Evolutionary conservation across 2,888 invertebrate species (phyloP), one percentile per base, ranked within the genome.

Genomic region (Eurois occulta): DNA sequence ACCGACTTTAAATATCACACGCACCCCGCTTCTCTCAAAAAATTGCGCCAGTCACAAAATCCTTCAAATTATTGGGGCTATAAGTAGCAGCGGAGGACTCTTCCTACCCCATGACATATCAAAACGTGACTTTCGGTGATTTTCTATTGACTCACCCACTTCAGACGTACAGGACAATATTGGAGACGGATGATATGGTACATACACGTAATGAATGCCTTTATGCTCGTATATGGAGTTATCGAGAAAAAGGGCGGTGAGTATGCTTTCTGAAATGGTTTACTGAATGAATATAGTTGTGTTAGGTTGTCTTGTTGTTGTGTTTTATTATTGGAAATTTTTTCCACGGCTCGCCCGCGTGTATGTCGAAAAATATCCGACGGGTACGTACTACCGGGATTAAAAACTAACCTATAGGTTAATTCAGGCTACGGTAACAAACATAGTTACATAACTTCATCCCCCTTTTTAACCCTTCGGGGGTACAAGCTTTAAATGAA

Each of bases 41-140:
- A 7, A 8, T 86, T 83, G 35, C 10, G n/a, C 86, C 87, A 76
- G 6, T 13, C 16, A 8, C 65, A 24, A 80, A 81, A 88, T 87
- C 88, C 88, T 87, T 89, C 81, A 87, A 89, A 87, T 88, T 89
- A 90, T 88, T 87, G 87, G 92, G 90, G 91, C 82, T 88, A 83
- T 89, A 88, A 90, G 91, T 87, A 90, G 90, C 87, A 86, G 35
- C 73, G 48, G 77, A 89, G 89, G 77, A 85, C 85, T 87, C 90
- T 90, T 84, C 58, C 73, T 73, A 82, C 90, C 89, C 90, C 81
- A 90, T 88, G 87, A 86, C 88, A 86, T 87, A 87, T 90, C 89
- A 87, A 89, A 88, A 91, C 92, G 91, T 92, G 91, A 92, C 91
- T 89, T 88, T 87, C 58, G 85, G 86, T 83, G 87, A 89, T 75